These are phyloP conservation scores for Grapholita molesta DNA, from an alignment of 1,140 invertebrate species.

Conservation along the genomic window DNA sequence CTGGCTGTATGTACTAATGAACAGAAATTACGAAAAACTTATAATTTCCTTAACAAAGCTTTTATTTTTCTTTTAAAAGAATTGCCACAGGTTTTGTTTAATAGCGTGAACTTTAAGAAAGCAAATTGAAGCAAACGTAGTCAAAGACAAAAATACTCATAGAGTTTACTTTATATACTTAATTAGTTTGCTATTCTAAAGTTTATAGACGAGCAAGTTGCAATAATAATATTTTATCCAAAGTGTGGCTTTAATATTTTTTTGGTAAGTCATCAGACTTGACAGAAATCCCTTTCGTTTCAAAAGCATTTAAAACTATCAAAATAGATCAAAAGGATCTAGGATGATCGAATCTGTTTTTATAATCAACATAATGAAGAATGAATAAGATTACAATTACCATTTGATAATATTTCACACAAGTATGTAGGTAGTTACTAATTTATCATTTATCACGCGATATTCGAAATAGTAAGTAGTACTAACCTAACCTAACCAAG, in stretches of 20 bases:
- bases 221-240: background rate
- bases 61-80: constrained; percentile 3
- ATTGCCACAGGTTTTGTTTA: background rate
- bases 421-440: too few relatives aligned
- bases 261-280: background rate
- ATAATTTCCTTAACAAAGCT: constrained; percentile 16
- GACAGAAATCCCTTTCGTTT: background rate
- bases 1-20: constrained; percentile 48
- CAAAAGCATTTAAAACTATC: background rate
- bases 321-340: too few relatives aligned
- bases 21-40: constrained; percentile 12
- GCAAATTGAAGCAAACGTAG: constrained; percentile 4
- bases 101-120: background rate
- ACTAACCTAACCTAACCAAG: too few relatives aligned
- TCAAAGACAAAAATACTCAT: background rate
- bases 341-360: too few relatives aligned
- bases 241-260: background rate
- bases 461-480: background rate
- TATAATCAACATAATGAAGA: too few relatives aligned
- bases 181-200: constrained; percentile 10
- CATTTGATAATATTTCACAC: too few relatives aligned
- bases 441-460: background rate
- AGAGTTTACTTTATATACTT: background rate
- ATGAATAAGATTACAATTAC: too few relatives aligned
- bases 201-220: background rate